phyloP scores from a whole-genome alignment of 2,888 invertebrate species.

The Pachliopta kotzebuea region DNA sequence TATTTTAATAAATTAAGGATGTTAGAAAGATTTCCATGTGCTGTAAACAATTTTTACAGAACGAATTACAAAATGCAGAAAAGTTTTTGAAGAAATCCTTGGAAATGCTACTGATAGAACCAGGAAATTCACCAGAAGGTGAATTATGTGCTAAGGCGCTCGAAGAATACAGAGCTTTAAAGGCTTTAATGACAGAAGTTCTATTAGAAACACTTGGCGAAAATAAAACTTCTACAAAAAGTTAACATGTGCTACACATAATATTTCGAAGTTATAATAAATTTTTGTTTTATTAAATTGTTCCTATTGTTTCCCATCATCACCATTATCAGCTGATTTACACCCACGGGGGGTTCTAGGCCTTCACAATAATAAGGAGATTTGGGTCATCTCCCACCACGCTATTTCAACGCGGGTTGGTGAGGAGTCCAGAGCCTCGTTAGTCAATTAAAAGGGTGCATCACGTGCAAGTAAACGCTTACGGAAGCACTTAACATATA shows the following conservation, averaged over 20 bases:
- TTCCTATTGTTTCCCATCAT: neutral
- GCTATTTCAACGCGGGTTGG: too few relatives aligned
- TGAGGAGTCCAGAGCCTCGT: too few relatives aligned
- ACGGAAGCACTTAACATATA: too few relatives aligned
- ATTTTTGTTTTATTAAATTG: neutral
- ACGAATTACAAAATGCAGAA: conserved; percentile 79
- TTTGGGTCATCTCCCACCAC: too few relatives aligned
- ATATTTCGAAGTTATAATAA: neutral
- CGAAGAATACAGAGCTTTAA: conserved; percentile 81
- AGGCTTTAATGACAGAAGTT: conserved; percentile 68
- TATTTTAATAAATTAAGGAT: neutral
- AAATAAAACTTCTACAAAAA: conserved; percentile 39
- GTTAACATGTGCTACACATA: too few relatives aligned
- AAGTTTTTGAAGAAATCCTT: conserved; percentile 81
- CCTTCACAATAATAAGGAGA: too few relatives aligned
- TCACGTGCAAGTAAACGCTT: too few relatives aligned
- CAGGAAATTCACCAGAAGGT: conserved; percentile 86
- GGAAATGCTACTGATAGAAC: conserved; percentile 85
- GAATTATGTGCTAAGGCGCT: conserved; percentile 84
- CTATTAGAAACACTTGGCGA: conserved; percentile 58
- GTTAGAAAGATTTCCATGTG: neutral
- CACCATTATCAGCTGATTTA: too few relatives aligned
- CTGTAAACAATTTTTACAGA: conserved; percentile 49
- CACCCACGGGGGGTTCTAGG: too few relatives aligned
- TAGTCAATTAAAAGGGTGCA: too few relatives aligned